These are phyloP conservation scores for Sericinus montela DNA, from an alignment of 2,888 invertebrate genomes.

Conservation along the genomic window DNA sequence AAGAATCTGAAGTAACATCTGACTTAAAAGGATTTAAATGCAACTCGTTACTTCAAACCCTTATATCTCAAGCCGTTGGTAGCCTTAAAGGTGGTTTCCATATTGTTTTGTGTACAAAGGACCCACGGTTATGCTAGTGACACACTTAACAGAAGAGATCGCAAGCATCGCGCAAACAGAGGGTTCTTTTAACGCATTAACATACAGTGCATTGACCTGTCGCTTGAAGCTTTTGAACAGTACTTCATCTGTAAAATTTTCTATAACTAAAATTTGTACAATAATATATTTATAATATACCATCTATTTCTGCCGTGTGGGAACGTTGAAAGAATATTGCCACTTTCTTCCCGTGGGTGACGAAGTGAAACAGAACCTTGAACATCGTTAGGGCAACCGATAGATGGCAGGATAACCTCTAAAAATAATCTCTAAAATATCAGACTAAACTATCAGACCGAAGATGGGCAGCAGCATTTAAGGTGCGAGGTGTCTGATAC, in stretches of 20 bases:
- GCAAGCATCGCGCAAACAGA: slow-evolving; percentile 11
- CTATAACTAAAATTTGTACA: not conserved
- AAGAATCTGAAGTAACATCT: too few species aligned
- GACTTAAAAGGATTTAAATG: not conserved
- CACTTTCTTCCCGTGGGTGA: too few species aligned
- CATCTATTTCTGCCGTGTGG: too few species aligned
- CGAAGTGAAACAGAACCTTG: too few species aligned
- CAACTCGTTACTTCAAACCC: slow-evolving; percentile 12
- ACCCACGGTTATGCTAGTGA: slow-evolving; percentile 2
- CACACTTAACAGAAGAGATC: slow-evolving; percentile 13
- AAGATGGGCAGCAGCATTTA: too few species aligned
- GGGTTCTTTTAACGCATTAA: slow-evolving; percentile 16
- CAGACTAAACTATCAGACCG: too few species aligned
- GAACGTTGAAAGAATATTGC: too few species aligned
- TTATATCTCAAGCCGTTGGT: not conserved
- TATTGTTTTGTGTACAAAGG: slow-evolving; percentile 7
- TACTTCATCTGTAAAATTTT: not conserved
- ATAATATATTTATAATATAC: not conserved
- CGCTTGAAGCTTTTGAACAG: not conserved
- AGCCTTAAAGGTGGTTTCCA: not conserved
- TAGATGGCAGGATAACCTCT: too few species aligned
- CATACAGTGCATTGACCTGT: slow-evolving; percentile 7
- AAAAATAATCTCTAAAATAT: too few species aligned
- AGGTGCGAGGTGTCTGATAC: too few species aligned
- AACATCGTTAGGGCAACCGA: too few species aligned